Base-by-base conservation (phyloP, 2,888 invertebrate species). In the Pandemis cinnamomeana region DNA sequence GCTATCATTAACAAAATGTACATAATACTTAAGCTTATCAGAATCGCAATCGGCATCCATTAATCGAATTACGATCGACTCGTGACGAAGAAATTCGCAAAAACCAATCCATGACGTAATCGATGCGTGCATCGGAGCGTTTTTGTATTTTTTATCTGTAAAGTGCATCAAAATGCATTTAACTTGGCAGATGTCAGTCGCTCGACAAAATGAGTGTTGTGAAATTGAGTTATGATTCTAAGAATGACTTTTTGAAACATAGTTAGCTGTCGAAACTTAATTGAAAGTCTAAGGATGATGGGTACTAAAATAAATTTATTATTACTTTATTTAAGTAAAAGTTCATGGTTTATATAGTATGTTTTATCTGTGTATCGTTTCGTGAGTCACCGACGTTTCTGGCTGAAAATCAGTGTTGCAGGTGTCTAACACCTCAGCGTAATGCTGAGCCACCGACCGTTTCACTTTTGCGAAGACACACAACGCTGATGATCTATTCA, bases 31-130 rank as follows among this genome's bases (percentile, higher is more conserved):
- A 3, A 27, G 55, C 58, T 58, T 58, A 77, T 77, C 77, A 71
- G 75, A 79, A 78, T 78, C 71, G 75, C 78, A 76, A 78, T 78
- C 79, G 74, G 77, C 77, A 80, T 77, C 77, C 73, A 77, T 41
- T 61, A 42, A 82, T 81, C 79, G 78, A 81, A 71, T 68, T 69
- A 74, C 75, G 60, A 68, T 70, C 67, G 68, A 67, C 46, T 84
- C 84, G 85, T 87, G 86, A 86, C 80, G 78, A 77, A 80, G 77
- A 81, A 82, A 81, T 77, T 80, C 58, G 72, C 76, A 71, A 76
- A 79, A 80, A 82, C 83, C 78, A 77, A 68, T 60, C 36, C 60
- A 11, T 53, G 58, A 66, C 13, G n/a, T 20, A 67, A 69, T 69
- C 68, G 58, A 61, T 36, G 48, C 68, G 68, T 69, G 60, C 68